Evolutionary conservation across 35 echinoderm and acorn worm species (phyloP).

Genomic region (Ptychodera flava): DNA sequence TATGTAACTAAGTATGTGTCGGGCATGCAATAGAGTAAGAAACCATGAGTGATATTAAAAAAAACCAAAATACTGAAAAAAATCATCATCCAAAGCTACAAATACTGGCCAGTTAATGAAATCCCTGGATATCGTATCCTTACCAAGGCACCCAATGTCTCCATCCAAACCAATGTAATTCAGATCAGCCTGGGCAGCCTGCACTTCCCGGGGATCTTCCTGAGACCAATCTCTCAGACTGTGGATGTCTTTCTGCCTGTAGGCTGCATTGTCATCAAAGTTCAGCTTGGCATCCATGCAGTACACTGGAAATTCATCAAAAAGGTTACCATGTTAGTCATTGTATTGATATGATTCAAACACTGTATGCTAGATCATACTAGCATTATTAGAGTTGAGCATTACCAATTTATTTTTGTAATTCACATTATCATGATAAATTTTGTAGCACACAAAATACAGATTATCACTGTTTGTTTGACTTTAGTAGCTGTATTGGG

Average conservation of each 20-base stretch:
- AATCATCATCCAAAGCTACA: too few relatives aligned
- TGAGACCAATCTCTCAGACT: constrained; percentile 76
- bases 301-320: constrained; percentile 34
- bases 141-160: constrained; percentile 92
- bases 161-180: constrained; percentile 98
- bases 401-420: too few relatives aligned
- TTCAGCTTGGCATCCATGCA: constrained; percentile 99
- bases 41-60: too few relatives aligned
- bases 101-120: too few relatives aligned
- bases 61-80: too few relatives aligned
- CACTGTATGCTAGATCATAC: neutral
- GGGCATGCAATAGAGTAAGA: too few relatives aligned
- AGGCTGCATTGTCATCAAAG: constrained; percentile 97
- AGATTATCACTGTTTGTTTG: too few relatives aligned
- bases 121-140: too few relatives aligned
- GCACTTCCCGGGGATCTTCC: constrained; percentile 80
- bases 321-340: neutral
- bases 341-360: neutral
- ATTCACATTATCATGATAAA: too few relatives aligned
- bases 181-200: constrained; percentile 68
- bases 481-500: too few relatives aligned
- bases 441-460: too few relatives aligned
- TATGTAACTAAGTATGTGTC: too few relatives aligned
- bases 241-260: constrained; percentile 82
- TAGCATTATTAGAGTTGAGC: neutral